phyloP scores from a whole-genome alignment of 2,113 vertebrate genomes.

The Anguilla japonica region DNA sequence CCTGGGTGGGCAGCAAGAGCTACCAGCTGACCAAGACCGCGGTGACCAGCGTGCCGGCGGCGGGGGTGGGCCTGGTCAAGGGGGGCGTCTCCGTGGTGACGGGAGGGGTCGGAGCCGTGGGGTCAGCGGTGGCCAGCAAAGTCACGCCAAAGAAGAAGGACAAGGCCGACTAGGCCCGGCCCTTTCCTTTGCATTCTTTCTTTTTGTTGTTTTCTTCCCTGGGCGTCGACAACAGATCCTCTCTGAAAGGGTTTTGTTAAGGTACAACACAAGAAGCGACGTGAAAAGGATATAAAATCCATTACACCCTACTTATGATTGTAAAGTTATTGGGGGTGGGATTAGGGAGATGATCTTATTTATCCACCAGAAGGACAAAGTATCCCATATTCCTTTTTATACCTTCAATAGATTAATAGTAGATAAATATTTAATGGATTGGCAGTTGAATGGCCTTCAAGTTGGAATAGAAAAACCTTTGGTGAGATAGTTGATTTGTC shows the following conservation, averaged over 20 bases:
- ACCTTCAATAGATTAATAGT: too few species aligned
- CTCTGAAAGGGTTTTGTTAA: too few species aligned
- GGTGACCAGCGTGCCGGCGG: constrained; percentile 66
- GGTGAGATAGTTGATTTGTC: not conserved
- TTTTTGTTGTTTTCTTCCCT: not conserved
- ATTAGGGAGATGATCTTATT: too few species aligned
- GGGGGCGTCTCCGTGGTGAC: constrained; percentile 68
- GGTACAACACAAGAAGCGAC: too few species aligned
- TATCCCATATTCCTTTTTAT: too few species aligned
- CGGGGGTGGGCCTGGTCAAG: constrained; percentile 67
- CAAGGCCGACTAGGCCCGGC: constrained; percentile 65
- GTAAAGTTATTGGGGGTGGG: too few species aligned
- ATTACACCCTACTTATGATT: too few species aligned
- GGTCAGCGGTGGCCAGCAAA: constrained; percentile 62
- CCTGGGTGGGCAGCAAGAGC: constrained; percentile 75
- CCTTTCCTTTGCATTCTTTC: not conserved
- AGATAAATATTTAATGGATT: too few species aligned
- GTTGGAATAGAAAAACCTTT: constrained; percentile 17
- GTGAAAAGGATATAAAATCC: too few species aligned
- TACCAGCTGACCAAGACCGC: constrained; percentile 73
- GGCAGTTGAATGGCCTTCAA: not conserved
- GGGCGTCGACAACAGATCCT: too few species aligned
- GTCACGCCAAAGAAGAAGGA: constrained; percentile 73
- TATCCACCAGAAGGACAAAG: too few species aligned
- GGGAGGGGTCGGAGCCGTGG: constrained; percentile 58